Evolutionary conservation across 2,888 invertebrate species (phyloP), one percentile per base, ranked within the genome.

Genomic region (Drosophila setosimentum): DNA sequence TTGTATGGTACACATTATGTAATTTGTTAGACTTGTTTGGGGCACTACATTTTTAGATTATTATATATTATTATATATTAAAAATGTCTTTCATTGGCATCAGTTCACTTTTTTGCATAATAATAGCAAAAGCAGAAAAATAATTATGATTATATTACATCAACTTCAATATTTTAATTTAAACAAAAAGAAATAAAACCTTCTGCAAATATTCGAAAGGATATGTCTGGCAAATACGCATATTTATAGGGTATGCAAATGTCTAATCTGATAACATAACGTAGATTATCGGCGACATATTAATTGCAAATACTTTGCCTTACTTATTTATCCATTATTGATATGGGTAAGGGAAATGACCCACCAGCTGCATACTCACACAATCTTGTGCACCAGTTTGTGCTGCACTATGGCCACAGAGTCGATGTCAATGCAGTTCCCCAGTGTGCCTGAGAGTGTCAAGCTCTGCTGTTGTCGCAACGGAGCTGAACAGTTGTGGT

Each of bases 391-490:
- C 79, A 92, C 91, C 79, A 93, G 87, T 82, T 93, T 93, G 85
- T 93, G 93, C 89, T 93, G 93, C 90, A 93, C 94, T 82, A 93
- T 93, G 87, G 94, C 93, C 77, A 94, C 92, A 92, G 95, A 94
- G 93, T 95, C 94, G 93, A 94, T 94, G 93, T 95, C 94, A 93
- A 95, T 94, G 92, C 95, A 95, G 94, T 95, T 95, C 92, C 95
- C 95, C 95, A 95, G 95, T 92, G 94, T 90, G 90, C 57, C 67
- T 42, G 64, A 73, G 73, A 80, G 65, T 80, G 87, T 87, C 71
- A 76, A 75, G 76, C 69, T 58, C 62, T 48, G 54, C 69, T 79
- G 86, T 71, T 57, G 80, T 57, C 71, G 57, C 63, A 53, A 21
- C 67, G 67, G 64, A 67, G 76, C 80, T 58, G 27, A 49, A 27